Percentiles rank a stretch among this genome's conserved stretches.
phyloP scores from a whole-genome alignment of 2,113 vertebrate species.

The Notiomystis cincta region DNA sequence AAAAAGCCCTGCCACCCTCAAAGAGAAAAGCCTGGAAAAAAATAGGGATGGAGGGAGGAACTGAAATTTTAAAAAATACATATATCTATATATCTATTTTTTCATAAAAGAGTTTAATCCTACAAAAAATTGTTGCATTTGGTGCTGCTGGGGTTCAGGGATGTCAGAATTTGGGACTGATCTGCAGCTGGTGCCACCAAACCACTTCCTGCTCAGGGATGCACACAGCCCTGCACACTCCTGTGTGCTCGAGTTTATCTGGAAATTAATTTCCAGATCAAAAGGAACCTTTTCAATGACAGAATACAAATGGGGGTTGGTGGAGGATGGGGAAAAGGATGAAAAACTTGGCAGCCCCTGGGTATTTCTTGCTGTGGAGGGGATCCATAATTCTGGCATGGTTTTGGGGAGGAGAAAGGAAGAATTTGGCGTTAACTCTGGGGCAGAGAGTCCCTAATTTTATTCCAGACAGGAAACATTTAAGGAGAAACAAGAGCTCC shows the following conservation, averaged over 20 bases:
- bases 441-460: not conserved
- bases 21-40: not conserved
- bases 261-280: constrained; percentile 69
- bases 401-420: not conserved
- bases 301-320: not conserved
- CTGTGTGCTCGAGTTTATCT: not conserved
- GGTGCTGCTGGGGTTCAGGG: not conserved
- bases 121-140: not conserved
- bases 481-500: not conserved
- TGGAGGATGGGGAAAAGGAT: not conserved
- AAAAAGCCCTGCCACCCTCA: too few relatives aligned
- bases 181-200: constrained; percentile 30
- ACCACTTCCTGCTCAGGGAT: not conserved
- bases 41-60: accelerated
- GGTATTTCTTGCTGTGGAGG: not conserved
- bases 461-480: not conserved
- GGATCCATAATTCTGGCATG: not conserved
- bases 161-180: not conserved
- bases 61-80: too few relatives aligned
- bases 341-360: not conserved
- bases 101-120: not conserved
- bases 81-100: not conserved
- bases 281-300: constrained; percentile 43
- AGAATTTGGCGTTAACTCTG: not conserved
- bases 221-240: not conserved